Evolutionary conservation across 2,888 invertebrate species (phyloP), one percentile per base, ranked within the genome.

Genomic region (Erebia epiphron): DNA sequence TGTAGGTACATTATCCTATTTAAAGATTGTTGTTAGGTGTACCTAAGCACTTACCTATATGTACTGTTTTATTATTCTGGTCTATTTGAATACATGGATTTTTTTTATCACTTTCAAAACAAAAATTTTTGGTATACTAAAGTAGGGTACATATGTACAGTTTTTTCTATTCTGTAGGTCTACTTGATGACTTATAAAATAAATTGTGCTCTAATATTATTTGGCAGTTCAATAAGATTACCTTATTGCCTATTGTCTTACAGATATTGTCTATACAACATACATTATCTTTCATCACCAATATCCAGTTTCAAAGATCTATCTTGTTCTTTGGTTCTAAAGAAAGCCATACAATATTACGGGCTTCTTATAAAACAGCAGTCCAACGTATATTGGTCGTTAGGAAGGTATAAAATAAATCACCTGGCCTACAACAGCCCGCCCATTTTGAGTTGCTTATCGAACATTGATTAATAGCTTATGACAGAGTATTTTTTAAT

Each of bases 401-500:
- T 81, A 81, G 77, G 80, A 80, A 83, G 82, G 82, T 85, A 85
- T 85, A 81, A 86, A 86, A 90, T 89, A 90, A 91, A 90, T 91
- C 86, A 89, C 85, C 82, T 80, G 83, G 79, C 76, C 82, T 83
- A 85, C 83, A 84, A 84, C 82, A 85, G 89, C 85, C 89, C 89
- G 88, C 90, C 91, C 89, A 90, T 90, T 89, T 82, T 80, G 88
- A 86, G 80, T 80, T 80, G 80, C 79, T 90, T 91, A 91, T 91
- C 90, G 87, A 89, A 89, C 82, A 82, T 89, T 92, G 91, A 92
- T 90, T 90, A 86, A 92, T 92, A 89, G 87, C 81, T 78, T 86
- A 79, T 84, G 87, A 87, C 86, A 86, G 85, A 85, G 82, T 81
- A 86, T 88, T 86, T 86, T 88, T 86, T 89, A 75, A 76, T 76